A percentile compares a stretch with the other conserved stretches of the same genome.
Evolutionary conservation across 2,113 vertebrate species (phyloP).

Genomic region (Diadophis punctatus): DNA sequence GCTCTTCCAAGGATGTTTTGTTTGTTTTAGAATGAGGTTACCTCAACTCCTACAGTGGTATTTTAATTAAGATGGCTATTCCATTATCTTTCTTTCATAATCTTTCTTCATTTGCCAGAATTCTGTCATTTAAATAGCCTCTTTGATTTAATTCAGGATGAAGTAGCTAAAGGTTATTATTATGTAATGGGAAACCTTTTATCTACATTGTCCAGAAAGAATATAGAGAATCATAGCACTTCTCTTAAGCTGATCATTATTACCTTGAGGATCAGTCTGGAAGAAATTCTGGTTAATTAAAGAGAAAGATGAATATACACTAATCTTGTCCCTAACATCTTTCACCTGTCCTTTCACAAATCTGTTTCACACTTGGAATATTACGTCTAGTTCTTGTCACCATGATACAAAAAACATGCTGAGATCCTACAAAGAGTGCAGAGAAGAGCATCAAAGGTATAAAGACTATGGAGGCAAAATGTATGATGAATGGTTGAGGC

Average conservation of each 20-base stretch:
- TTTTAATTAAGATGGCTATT: constrained; percentile 34
- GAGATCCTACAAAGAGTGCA: too few species aligned
- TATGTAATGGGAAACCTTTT: constrained; percentile 1
- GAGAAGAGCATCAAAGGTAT: too few species aligned
- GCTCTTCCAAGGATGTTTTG: constrained; percentile 3
- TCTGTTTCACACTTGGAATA: too few species aligned
- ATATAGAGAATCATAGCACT: background rate
- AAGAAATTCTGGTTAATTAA: constrained; percentile 4
- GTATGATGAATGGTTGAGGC: too few species aligned
- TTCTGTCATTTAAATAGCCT: background rate
- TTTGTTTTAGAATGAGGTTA: constrained; percentile 21
- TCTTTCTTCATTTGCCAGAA: constrained; percentile 20
- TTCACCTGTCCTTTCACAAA: too few species aligned
- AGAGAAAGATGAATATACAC: background rate
- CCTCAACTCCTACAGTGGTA: background rate
- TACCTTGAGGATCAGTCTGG: constrained; percentile 10
- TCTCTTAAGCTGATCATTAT: background rate
- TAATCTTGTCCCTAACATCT: background rate
- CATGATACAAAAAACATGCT: too few species aligned
- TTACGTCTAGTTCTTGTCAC: too few species aligned
- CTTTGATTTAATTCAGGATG: constrained; percentile 30
- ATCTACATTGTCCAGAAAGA: constrained; percentile 1
- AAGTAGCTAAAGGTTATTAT: background rate
- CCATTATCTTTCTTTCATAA: constrained; percentile 12
- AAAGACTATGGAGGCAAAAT: too few species aligned